Evolutionary conservation across 1,140 invertebrate species (phyloP), one percentile per base, ranked within the genome.

Genomic region (Elysia chlorotica): DNA sequence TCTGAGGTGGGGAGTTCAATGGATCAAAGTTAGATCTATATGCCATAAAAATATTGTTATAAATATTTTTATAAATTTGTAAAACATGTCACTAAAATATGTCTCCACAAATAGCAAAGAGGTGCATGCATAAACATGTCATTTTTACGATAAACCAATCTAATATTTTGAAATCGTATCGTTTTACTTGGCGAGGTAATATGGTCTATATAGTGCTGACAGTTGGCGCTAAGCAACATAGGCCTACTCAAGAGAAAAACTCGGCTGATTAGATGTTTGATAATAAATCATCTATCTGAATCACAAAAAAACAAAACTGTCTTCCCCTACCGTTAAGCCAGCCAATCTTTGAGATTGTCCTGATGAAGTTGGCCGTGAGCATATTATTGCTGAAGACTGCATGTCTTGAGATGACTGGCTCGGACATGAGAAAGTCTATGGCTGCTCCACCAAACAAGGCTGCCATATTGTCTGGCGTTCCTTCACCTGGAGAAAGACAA

Each of bases 271-370:
- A 62, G 23, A 28, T 62, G 5, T 6, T 25, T 28, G 31, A n/a
- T 14, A 23, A 31, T 65, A 59, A 19, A 17, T 14, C 30, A 61
- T 0, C 0, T 1, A 0, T 2, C 66, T 28, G 21, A 30, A 53
- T 53, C 25, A 68, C 48, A n/a, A n/a, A 73, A 53, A 28, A 67
- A 41, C 38, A 28, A 35, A 30, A 65, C 1, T 35, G 36, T n/a
- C n/a, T 25, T 31, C 30, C 33, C 74, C 74, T 72, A 81, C 80
- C 77, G 70, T 81, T 81, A 2, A 81, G 65, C 80, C 80, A 81
- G 25, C 74, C 75, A 33, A 54, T 62, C 35, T 66, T 65, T 36
- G 70, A 33, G 41, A 72, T 31, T n/a, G 75, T 80, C 38, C 71
- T 68, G 28, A 76, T 74, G 31, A 70, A 76, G 57, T 62, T 66